Percentiles rank a stretch among this genome's conserved stretches.
Evolutionary conservation across 2,888 invertebrate genomes (phyloP).

Genomic region (Platycheirus rosarum): DNA sequence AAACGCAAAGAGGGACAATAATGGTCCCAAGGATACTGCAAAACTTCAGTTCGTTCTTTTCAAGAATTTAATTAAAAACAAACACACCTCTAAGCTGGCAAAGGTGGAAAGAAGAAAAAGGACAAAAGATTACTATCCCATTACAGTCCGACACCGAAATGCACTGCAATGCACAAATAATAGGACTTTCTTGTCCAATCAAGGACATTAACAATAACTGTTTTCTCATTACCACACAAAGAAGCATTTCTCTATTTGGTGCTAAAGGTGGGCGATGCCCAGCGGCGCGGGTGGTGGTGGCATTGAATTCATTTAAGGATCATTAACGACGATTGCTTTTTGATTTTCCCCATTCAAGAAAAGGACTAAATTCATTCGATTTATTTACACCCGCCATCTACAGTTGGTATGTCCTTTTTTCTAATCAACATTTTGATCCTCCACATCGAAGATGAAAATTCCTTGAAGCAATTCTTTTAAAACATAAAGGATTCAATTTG

Average conservation of each 20-base stretch:
- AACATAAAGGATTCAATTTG: constrained; percentile 72
- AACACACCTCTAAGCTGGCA: constrained; percentile 38
- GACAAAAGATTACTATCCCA: constrained; percentile 10
- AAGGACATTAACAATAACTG: constrained; percentile 47
- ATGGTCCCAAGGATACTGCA: constrained; percentile 45
- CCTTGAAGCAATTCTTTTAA: constrained; percentile 55
- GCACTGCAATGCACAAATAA: constrained; percentile 40
- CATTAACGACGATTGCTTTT: constrained; percentile 62
- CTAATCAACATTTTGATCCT: constrained; percentile 70
- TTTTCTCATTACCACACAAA: constrained; percentile 18
- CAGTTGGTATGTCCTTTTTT: constrained; percentile 32
- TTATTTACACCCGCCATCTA: neutral
- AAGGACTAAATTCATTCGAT: constrained; percentile 42
- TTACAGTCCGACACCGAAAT: constrained; percentile 17
- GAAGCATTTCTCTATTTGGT: neutral
- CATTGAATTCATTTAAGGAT: constrained; percentile 52
- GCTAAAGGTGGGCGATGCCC: neutral
- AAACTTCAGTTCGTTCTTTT: constrained; percentile 23
- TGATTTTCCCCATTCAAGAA: constrained; percentile 26
- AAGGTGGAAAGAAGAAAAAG: constrained; percentile 22
- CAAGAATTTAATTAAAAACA: constrained; percentile 68
- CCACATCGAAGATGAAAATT: constrained; percentile 30
- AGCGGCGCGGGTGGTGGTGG: neutral
- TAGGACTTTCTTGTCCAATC: constrained; percentile 36
- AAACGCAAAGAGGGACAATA: constrained; percentile 31